phyloP scores from a whole-genome alignment of 2,888 invertebrate genomes.

The Nomada fabriciana region DNA sequence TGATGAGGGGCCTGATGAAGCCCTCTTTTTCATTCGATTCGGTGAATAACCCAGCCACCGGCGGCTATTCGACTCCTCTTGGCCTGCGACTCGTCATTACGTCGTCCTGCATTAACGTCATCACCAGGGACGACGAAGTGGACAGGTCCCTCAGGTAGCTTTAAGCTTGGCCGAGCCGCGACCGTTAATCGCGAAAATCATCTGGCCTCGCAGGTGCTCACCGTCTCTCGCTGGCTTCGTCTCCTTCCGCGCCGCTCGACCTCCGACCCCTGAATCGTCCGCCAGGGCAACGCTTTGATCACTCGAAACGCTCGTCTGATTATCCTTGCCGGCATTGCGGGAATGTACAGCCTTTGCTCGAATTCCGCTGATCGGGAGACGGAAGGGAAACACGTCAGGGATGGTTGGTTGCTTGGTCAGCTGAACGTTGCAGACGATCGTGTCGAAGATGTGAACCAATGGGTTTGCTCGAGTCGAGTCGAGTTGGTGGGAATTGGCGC shows the following conservation, averaged over 20 bases:
- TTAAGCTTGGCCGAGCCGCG: conserved; percentile 14
- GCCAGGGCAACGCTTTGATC: conserved; percentile 42
- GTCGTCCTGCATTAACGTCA: conserved; percentile 63
- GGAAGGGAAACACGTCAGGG: background rate
- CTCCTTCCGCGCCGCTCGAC: conserved; percentile 41
- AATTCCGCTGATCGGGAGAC: background rate
- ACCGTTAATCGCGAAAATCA: conserved; percentile 70
- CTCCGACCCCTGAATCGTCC: conserved; percentile 34
- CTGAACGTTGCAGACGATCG: too few relatives aligned
- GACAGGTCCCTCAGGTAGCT: conserved; percentile 61
- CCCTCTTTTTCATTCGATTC: conserved; percentile 73
- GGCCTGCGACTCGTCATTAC: conserved; percentile 67
- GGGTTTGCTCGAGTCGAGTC: too few relatives aligned
- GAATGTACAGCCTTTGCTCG: background rate
- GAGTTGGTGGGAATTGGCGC: too few relatives aligned
- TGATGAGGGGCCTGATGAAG: conserved; percentile 58
- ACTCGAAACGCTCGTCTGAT: conserved; percentile 39
- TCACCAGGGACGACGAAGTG: conserved; percentile 39
- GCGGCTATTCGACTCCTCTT: conserved; percentile 49
- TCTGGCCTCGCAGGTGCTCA: conserved; percentile 56
- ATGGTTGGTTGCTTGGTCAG: too few relatives aligned
- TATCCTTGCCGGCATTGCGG: conserved; percentile 27
- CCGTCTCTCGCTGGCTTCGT: conserved; percentile 36
- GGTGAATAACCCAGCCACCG: conserved; percentile 61
- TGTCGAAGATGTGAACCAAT: too few relatives aligned